Evolutionary conservation across 2,888 invertebrate genomes (phyloP).

Genomic region (Apantesis nais): DNA sequence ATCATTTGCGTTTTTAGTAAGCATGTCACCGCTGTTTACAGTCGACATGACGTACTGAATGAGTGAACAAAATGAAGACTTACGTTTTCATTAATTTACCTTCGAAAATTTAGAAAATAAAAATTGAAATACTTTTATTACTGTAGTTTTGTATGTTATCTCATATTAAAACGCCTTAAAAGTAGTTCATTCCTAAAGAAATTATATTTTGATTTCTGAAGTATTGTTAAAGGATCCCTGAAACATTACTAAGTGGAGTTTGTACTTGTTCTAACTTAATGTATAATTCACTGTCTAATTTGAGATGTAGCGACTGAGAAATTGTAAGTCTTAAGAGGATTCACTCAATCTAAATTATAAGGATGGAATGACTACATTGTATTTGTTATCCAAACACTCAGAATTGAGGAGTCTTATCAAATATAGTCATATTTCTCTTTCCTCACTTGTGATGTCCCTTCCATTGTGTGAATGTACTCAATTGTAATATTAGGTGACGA

Average conservation of each 20-base stretch:
- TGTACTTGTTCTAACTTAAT: slow-evolving; percentile 4
- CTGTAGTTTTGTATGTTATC: too few species aligned
- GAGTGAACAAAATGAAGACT: not conserved
- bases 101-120: not conserved
- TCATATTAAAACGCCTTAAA: not conserved
- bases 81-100: not conserved
- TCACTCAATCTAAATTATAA: not conserved
- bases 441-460: not conserved
- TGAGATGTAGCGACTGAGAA: not conserved
- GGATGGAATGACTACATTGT: not conserved
- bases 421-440: not conserved
- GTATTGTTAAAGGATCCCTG: not conserved
- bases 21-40: too few species aligned
- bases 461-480: not conserved
- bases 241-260: slow-evolving; percentile 5
- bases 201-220: not conserved
- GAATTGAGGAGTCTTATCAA: not conserved
- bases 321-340: not conserved
- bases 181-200: not conserved
- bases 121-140: not conserved
- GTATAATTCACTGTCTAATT: slow-evolving; percentile 9
- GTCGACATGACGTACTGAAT: not conserved
- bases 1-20: too few species aligned
- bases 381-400: not conserved
- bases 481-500: not conserved